Evolutionary conservation across 2,797 vertebrate genomes (phyloP).

Genomic region (Phoeniculus purpureus): DNA sequence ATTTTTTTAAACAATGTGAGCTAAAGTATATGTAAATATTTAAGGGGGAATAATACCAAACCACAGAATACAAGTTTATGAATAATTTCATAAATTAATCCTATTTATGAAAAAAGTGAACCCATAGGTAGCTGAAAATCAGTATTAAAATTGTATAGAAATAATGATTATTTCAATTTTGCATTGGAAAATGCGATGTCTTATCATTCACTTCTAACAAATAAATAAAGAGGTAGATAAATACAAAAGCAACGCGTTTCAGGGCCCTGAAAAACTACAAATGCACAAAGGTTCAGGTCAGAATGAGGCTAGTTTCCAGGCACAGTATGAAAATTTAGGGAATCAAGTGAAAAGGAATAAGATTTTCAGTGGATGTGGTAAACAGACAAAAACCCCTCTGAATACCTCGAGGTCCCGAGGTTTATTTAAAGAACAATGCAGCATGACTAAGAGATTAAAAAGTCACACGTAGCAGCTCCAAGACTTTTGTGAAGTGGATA

Average conservation of each 20-base stretch:
- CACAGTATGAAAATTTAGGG: neutral
- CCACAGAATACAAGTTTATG: neutral
- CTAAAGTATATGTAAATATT: neutral
- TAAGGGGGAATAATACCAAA: accelerated
- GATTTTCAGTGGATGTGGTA: neutral
- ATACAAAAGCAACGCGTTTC: neutral
- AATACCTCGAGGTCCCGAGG: neutral
- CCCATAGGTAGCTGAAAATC: neutral
- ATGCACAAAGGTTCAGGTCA: neutral
- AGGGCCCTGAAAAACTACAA: neutral
- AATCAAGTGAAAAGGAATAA: neutral
- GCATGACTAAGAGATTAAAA: neutral
- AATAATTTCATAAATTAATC: neutral
- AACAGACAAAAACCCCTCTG: neutral
- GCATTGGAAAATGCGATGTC: neutral
- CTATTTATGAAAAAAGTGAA: neutral
- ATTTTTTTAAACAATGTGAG: neutral
- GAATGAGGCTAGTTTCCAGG: neutral
- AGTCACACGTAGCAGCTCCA: neutral
- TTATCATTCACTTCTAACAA: neutral
- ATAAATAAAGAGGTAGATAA: neutral
- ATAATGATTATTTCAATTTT: neutral
- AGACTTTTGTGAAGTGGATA: neutral
- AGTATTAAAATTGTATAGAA: neutral
- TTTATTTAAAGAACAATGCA: neutral